Conservation (phyloP, 2,888 invertebrate species). For the Leptinotarsa juncta region DNA sequence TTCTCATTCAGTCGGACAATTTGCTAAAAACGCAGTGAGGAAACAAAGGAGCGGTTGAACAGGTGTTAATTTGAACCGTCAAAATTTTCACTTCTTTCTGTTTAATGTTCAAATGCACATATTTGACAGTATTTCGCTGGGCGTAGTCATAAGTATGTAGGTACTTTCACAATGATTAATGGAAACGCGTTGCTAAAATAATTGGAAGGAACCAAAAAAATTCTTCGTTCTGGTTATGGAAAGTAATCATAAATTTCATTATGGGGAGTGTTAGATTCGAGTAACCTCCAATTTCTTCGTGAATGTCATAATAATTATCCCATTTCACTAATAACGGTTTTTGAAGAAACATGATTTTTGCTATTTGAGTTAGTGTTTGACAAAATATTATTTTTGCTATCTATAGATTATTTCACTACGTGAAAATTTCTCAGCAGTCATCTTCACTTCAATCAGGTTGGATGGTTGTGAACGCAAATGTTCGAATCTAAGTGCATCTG, state of each 20-base stretch:
- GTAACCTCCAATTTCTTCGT: too few relatives aligned
- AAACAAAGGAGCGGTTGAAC: slow-evolving; percentile 20
- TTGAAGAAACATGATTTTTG: too few relatives aligned
- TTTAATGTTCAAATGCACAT: background rate
- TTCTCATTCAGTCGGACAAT: slow-evolving; percentile 17
- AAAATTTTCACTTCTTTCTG: slow-evolving; percentile 20
- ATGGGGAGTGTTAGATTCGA: background rate
- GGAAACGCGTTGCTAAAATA: background rate
- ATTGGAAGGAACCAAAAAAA: background rate
- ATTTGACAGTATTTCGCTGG: slow-evolving; percentile 11
- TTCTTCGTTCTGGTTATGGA: background rate
- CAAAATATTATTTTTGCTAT: too few relatives aligned
- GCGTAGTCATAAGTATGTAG: background rate
- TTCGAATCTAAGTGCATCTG: too few relatives aligned
- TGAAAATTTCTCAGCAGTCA: too few relatives aligned
- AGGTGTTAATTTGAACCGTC: slow-evolving; percentile 18
- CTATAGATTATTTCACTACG: too few relatives aligned
- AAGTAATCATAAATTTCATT: background rate
- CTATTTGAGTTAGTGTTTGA: too few relatives aligned
- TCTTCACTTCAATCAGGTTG: too few relatives aligned
- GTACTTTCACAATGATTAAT: slow-evolving; percentile 21
- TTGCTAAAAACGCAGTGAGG: slow-evolving; percentile 12
- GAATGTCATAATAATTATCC: too few relatives aligned
- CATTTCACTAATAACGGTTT: too few relatives aligned
- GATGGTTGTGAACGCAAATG: too few relatives aligned